Percentiles rank a stretch among this genome's conserved stretches.
Evolutionary conservation across 2,888 invertebrate genomes (phyloP).

Genomic region (Apodemia duryi): DNA sequence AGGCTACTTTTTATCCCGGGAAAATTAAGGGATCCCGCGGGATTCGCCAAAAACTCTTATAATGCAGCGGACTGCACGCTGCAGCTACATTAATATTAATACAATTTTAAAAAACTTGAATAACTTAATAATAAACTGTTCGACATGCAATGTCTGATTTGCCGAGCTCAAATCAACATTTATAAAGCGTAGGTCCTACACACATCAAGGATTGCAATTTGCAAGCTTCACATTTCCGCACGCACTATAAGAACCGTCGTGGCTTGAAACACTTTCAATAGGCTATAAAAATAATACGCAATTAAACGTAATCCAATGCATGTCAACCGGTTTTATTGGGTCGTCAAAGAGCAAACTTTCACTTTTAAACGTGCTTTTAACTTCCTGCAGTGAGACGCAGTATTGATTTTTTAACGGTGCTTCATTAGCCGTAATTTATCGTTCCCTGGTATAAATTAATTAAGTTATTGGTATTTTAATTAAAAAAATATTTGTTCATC

Average conservation of each 20-base stretch:
- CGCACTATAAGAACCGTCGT: constrained; percentile 18
- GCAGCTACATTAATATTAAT: too few relatives aligned
- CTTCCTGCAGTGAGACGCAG: constrained; percentile 27
- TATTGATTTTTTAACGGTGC: constrained; percentile 13
- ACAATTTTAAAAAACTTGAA: too few relatives aligned
- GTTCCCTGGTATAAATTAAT: background rate
- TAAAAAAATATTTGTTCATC: background rate
- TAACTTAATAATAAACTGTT: too few relatives aligned
- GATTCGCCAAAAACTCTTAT: too few relatives aligned
- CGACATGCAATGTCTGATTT: background rate
- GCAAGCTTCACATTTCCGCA: constrained; percentile 22
- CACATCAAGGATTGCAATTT: constrained; percentile 20
- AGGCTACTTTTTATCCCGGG: too few relatives aligned
- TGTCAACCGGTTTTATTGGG: constrained; percentile 39
- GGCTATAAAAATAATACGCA: constrained; percentile 37
- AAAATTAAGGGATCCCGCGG: too few relatives aligned
- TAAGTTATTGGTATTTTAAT: background rate
- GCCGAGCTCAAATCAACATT: background rate
- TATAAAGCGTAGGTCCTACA: background rate
- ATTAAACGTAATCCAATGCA: constrained; percentile 40
- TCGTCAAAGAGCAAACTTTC: constrained; percentile 37
- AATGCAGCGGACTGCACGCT: too few relatives aligned
- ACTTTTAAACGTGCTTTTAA: constrained; percentile 37
- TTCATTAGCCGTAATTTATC: constrained; percentile 1
- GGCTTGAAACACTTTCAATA: constrained; percentile 27